Conservation (phyloP, 1,140 invertebrate genomes). For the Drosophila sp. region DNA sequence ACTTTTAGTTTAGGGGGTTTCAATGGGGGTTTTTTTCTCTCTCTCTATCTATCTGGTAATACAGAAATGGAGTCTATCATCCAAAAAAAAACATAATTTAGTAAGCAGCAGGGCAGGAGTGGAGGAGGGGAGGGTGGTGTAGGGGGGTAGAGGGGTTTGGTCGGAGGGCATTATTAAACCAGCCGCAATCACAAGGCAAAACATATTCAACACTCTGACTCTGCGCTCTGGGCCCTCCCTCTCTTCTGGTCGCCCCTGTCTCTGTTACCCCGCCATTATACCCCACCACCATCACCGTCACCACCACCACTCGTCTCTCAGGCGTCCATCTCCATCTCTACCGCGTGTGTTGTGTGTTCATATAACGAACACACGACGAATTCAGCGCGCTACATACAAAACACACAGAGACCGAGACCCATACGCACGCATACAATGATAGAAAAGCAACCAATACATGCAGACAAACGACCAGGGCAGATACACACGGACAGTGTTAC, state of each 20-base stretch:
- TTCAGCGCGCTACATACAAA: conserved; percentile 25
- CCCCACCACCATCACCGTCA: neutral
- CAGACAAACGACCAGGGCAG: conserved; percentile 31
- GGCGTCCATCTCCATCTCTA: conserved; percentile 8
- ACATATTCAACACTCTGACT: conserved; percentile 45
- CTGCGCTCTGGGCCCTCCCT: conserved; percentile 40
- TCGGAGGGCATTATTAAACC: conserved; percentile 11
- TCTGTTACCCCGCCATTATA: conserved; percentile 12
- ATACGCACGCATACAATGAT: conserved; percentile 56
- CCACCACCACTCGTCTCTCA: neutral
- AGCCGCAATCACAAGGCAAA: conserved; percentile 59
- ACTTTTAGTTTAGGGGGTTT: too few relatives aligned
- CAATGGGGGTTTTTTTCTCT: too few relatives aligned
- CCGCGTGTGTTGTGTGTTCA: conserved; percentile 55
- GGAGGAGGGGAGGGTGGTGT: too few relatives aligned
- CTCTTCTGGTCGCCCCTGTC: neutral
- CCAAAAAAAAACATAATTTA: neutral
- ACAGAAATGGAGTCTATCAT: neutral
- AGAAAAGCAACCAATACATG: conserved; percentile 49
- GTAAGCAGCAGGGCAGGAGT: neutral
- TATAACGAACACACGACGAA: conserved; percentile 68
- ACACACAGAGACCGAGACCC: conserved; percentile 53
- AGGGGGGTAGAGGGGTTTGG: too few relatives aligned
- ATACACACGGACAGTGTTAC: conserved; percentile 22
- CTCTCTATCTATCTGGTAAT: neutral